Evolutionary conservation across 1,140 invertebrate species (phyloP), one percentile per base, ranked within the genome.

Genomic region (Rhynchophorus ferrugineus): DNA sequence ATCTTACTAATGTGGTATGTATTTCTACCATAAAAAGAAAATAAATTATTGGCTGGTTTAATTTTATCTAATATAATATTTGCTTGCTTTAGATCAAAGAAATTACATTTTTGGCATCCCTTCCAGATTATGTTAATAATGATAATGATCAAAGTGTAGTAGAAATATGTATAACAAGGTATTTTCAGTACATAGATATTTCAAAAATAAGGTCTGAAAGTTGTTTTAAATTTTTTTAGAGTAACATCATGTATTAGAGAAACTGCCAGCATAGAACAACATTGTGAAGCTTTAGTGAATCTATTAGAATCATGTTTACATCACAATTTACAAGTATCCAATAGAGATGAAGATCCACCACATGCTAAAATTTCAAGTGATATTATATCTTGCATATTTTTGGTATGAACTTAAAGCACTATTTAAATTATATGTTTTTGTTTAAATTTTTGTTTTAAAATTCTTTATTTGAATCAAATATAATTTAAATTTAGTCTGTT

Each of bases 341-440:
- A 75, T 36, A 72, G 76, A 37, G 86, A 90, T 73, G 85, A 89
- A 64, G 91, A 95, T 73, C 89, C 91, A 8, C 91, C 92, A 3
- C 91, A 95, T 79, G 90, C 91, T 14, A 95, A 95, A 76, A 95
- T 96, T 63, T 90, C 90, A 5, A 89, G 88, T 38, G 93, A 95
- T 75, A 81, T 95, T 42, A 86, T 95, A 61, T 91, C 90, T 43
- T 93, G 90, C 73, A 84, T 96, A 68, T 95, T 96, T 73, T 74
- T 93, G 74, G 91, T 95, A 74, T 77, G 74, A 71, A 45, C 17
- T 1, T 14, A 36, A 1, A 34, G 2, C 2, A n/a, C 13, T 44
- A 20, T 19, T 44, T 49, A 24, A 11, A 35, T 13, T 49, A 3
- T 22, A 37, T 18, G n/a, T 24, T 49, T 9, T 42, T 14, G 13